Percentiles rank a stretch among this genome's conserved stretches.
These are phyloP conservation scores for Brachypterus glaber DNA, from an alignment of 2,888 invertebrate species.

Conservation along the genomic window DNA sequence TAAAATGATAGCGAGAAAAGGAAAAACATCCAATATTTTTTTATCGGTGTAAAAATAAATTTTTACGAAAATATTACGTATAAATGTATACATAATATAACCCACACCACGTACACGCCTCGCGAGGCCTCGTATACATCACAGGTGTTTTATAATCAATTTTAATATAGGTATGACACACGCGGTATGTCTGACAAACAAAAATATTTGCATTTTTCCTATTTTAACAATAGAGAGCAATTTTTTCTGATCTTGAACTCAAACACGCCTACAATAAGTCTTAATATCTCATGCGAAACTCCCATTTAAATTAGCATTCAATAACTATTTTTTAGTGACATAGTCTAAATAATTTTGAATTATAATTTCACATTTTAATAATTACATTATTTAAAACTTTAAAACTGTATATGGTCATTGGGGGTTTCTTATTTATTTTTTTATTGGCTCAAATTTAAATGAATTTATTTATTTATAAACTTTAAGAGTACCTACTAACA, in stretches of 20 bases:
- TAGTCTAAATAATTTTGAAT: no score
- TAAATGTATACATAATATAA: neutral
- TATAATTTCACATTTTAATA: no score
- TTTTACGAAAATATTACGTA: neutral
- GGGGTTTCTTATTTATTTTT: neutral
- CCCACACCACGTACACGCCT: neutral
- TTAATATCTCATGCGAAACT: slow-evolving; percentile 28
- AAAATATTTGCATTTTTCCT: neutral
- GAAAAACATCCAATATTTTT: no score
- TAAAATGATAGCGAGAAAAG: no score
- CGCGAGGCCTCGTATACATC: neutral
- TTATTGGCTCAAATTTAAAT: no score
- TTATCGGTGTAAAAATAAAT: no score
- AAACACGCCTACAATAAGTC: slow-evolving; percentile 25
- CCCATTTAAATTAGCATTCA: slow-evolving; percentile 33
- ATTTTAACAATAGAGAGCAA: neutral
- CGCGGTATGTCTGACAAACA: neutral
- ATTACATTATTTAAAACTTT: neutral
- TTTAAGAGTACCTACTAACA: no score
- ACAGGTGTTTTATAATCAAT: neutral
- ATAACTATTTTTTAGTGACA: slow-evolving; percentile 30
- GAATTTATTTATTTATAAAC: no score
- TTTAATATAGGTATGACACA: neutral
- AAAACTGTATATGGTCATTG: neutral
- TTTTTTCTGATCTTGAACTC: neutral